Percentiles rank a stretch among this genome's conserved stretches.
Evolutionary conservation across 1,140 invertebrate species (phyloP).

Genomic region (Lucilia sericata): DNA sequence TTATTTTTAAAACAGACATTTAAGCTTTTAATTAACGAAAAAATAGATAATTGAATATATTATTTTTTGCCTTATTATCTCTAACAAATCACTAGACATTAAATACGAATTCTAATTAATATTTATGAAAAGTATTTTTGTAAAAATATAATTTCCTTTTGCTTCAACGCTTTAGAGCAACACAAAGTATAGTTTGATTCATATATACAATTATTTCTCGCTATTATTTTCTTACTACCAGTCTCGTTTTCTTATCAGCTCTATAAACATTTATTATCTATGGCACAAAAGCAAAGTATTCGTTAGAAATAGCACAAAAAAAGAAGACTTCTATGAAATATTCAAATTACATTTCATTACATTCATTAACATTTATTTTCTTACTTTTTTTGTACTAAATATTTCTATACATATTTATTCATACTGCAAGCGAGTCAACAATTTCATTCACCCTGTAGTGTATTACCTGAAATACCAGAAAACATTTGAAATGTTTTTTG

Average conservation of each 20-base stretch:
- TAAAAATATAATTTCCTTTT: not conserved
- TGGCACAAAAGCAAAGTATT: not conserved
- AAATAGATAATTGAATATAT: too few species aligned
- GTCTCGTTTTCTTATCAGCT: not conserved
- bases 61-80: too few species aligned
- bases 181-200: not conserved
- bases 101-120: slow-evolving; percentile 1
- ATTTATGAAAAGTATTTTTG: not conserved
- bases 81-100: not conserved
- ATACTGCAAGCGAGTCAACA: not conserved
- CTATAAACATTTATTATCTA: slow-evolving; percentile 17
- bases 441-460: not conserved
- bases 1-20: too few species aligned
- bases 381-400: too few species aligned
- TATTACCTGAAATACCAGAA: not conserved
- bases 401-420: too few species aligned
- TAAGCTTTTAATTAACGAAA: too few species aligned
- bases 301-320: not conserved
- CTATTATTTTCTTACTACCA: not conserved
- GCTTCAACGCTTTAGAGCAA: not conserved
- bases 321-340: not conserved
- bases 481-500: not conserved
- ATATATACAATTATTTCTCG: not conserved
- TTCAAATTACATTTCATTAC: slow-evolving; percentile 35
- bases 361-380: slow-evolving; percentile 34